Evolutionary conservation across 2,797 vertebrate genomes (phyloP), one percentile per base, ranked within the genome.

Genomic region (Clarias pachynema): DNA sequence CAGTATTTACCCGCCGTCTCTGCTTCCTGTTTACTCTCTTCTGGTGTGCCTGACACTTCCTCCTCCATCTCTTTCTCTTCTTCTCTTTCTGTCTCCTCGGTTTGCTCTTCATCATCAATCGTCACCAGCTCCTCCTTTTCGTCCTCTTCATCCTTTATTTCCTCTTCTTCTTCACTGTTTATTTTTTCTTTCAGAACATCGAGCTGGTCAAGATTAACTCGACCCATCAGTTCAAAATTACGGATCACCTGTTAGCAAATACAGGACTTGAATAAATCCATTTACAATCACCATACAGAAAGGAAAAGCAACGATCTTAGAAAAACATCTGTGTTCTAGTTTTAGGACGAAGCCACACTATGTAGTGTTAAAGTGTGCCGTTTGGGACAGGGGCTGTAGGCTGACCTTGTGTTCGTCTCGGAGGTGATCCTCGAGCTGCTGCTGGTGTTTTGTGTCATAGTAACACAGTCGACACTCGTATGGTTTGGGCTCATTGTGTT

Each of bases 381-480:
- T 40, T 62, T 40, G 34, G 34, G 24, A 79, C 34, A 10, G 34
- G 18, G 34, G 20, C 56, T 20, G 26, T 20, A 37, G 66, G 20
- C 84, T 92, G 94, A 99, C 98, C 97, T 99, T 99, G 95, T 99
- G 98, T 93, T 99, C 97, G 5, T 97, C 94, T 84, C 96, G 96
- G 81, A 99, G 97, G 92, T 99, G 98, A 89, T 94, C 88, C 57
- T 99, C 97, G 88, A 99, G 95, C 91, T 98, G 97, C 86, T 96
- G 95, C 9, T 95, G 96, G 86, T 95, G 95, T 91, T 97, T 97
- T 95, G 96, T 97, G 96, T 99, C 97, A 49, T 96, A 98, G 93
- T 98, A 99, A 93, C 98, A 99, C 91, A 99, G 96, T 92, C 98
- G 97, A 93, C 98, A 99, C 93, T 98, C 97, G 93, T 98, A 99